Percentiles rank a stretch among this genome's conserved stretches.
Evolutionary conservation across 2,797 vertebrate species (phyloP).

Genomic region (Lindbergichthys nudifrons): DNA sequence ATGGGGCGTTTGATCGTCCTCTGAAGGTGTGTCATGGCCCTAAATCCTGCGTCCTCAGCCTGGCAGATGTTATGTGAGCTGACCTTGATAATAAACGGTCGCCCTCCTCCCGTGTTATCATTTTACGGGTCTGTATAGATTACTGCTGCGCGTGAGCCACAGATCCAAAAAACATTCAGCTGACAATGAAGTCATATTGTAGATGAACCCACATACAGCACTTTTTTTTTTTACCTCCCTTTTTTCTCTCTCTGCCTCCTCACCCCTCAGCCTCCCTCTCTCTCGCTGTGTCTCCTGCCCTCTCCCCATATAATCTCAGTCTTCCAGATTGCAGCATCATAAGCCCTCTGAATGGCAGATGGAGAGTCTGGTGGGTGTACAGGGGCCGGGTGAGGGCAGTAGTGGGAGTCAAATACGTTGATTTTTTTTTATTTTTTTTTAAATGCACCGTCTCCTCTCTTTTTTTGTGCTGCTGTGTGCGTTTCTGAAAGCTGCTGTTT

Average conservation of each 20-base stretch:
- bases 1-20: background rate
- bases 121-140: slow-evolving; percentile 34
- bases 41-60: background rate
- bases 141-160: slow-evolving; percentile 22
- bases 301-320: slow-evolving; percentile 66
- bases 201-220: slow-evolving; percentile 48
- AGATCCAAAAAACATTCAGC: slow-evolving; percentile 30
- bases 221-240: slow-evolving; percentile 31
- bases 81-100: slow-evolving; percentile 15
- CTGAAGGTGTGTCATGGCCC: background rate
- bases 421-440: slow-evolving; percentile 66
- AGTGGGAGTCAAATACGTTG: slow-evolving; percentile 74
- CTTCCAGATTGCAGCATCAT: slow-evolving; percentile 69
- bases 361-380: slow-evolving; percentile 73
- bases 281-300: slow-evolving; percentile 51
- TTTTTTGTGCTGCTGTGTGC: slow-evolving; percentile 47
- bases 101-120: background rate
- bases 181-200: slow-evolving; percentile 59
- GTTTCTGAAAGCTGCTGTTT: slow-evolving; percentile 61
- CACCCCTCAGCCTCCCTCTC: slow-evolving; percentile 55
- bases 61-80: slow-evolving; percentile 6
- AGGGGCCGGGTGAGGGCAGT: slow-evolving; percentile 61
- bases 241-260: slow-evolving; percentile 27
- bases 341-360: slow-evolving; percentile 76
- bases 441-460: slow-evolving; percentile 44